Conservation (phyloP, 2,888 invertebrate genomes). For the Bedellia somnulentella region DNA sequence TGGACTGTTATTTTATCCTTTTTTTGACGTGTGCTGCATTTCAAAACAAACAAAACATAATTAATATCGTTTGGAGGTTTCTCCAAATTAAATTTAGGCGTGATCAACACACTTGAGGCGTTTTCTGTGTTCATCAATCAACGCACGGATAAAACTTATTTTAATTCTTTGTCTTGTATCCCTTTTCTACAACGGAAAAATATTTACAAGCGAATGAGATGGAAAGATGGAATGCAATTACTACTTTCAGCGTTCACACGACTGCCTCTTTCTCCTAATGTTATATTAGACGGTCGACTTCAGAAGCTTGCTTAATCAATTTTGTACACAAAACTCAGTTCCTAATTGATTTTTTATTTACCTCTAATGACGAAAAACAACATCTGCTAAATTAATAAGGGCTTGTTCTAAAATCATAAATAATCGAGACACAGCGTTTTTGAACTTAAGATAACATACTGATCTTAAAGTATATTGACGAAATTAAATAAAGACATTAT, state of each 20-base stretch:
- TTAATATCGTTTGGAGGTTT: constrained; percentile 38
- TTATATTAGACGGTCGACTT: constrained; percentile 35
- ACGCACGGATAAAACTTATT: constrained; percentile 30
- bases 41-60: constrained; percentile 49
- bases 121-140: constrained; percentile 61
- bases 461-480: too few relatives aligned
- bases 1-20: too few relatives aligned
- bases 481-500: too few relatives aligned
- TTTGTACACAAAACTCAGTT: constrained; percentile 52
- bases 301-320: constrained; percentile 54
- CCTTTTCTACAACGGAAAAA: constrained; percentile 17
- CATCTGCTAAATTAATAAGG: constrained; percentile 46
- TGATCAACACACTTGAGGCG: constrained; percentile 54
- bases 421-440: too few relatives aligned
- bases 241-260: constrained; percentile 47
- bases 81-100: constrained; percentile 55
- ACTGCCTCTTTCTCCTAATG: constrained; percentile 27
- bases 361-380: constrained; percentile 48
- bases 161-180: constrained; percentile 33
- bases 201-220: constrained; percentile 19
- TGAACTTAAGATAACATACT: too few relatives aligned
- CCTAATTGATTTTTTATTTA: constrained; percentile 50
- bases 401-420: too few relatives aligned
- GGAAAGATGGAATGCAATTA: constrained; percentile 31
- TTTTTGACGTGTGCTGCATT: too few relatives aligned